Base-by-base conservation (phyloP, 2,888 invertebrate genomes). In the Helicoverpa assulta region DNA sequence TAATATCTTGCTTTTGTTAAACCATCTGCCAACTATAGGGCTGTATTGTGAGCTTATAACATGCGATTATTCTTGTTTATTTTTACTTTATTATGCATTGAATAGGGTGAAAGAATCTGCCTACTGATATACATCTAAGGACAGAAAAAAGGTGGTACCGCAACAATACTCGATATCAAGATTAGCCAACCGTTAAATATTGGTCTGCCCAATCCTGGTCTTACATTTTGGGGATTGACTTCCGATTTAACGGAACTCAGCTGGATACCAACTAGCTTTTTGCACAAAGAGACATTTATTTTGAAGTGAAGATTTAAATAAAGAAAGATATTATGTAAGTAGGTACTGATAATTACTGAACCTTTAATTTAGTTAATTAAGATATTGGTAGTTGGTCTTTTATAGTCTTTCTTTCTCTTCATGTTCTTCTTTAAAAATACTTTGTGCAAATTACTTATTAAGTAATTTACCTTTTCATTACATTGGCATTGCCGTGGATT, bases 21-120 rank as follows among this genome's bases (percentile, higher is more conserved):
- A 57, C 69, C 83, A 78, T 70, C 81, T 83, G 82, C 51, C 67
- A 19, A 16, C 59, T 60, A 26, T 52, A 61, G 58, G 64, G 59
- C 50, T 14, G 50, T 56, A 62, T 70, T 72, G 47, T 47, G 47
- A 47, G 47, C 10, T 18, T 50, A 18, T 66, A 52, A 52, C 37
- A 50, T 62, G 64, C 70, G 70, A 68, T 75, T 70, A 71, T 75
- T 71, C 60, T 78, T 75, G 55, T 60, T 74, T 75, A 53, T 76
- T 82, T 74, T 60, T 71, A 62, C 37, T 62, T 80, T 62, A 65
- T 74, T 37, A 53, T 33, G 50, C 69, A 47, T 37, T 67, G 75
- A 71, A 69, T 71, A 56, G 70, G 43, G 61, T 53, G 26, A n/a
- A 57, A 59, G 37, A 63, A 56, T 56, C 33, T 66, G 19, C 54